phyloP scores from a whole-genome alignment of 1,140 invertebrate species.

The Zaprionus lachaisei region DNA sequence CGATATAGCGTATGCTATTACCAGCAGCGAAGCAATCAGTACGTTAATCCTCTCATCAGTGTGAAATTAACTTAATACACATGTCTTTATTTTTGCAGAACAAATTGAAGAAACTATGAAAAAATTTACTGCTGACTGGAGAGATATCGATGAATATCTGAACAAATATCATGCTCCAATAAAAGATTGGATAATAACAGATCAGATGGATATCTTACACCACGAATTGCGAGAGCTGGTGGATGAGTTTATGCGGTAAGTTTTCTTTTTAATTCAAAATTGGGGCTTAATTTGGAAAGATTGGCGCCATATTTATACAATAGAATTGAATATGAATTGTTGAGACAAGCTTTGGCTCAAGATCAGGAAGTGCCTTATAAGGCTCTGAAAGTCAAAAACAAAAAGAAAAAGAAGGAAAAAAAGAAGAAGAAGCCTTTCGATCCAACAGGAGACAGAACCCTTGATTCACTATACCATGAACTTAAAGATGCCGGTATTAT shows the following conservation, averaged over 20 bases:
- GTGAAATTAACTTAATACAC: background rate
- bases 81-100: slow-evolving; percentile 36
- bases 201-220: slow-evolving; percentile 86
- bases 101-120: slow-evolving; percentile 80
- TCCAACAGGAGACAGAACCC: slow-evolving; percentile 90
- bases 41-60: background rate
- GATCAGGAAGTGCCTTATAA: slow-evolving; percentile 84
- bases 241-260: slow-evolving; percentile 86
- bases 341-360: slow-evolving; percentile 85
- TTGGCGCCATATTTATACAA: slow-evolving; percentile 49
- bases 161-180: slow-evolving; percentile 85
- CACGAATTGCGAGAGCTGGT: slow-evolving; percentile 85
- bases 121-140: slow-evolving; percentile 85
- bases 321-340: slow-evolving; percentile 85
- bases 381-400: slow-evolving; percentile 70
- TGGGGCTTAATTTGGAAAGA: background rate
- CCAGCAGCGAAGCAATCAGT: slow-evolving; percentile 66
- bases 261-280: background rate
- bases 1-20: slow-evolving; percentile 58
- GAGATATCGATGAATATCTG: slow-evolving; percentile 77
- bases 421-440: slow-evolving; percentile 89
- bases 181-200: slow-evolving; percentile 85
- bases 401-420: slow-evolving; percentile 85
- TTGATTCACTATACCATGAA: slow-evolving; percentile 92
- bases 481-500: slow-evolving; percentile 91